Evolutionary conservation across 1,140 invertebrate genomes (phyloP), one percentile per base, ranked within the genome.

Genomic region (Aphidius ervi): DNA sequence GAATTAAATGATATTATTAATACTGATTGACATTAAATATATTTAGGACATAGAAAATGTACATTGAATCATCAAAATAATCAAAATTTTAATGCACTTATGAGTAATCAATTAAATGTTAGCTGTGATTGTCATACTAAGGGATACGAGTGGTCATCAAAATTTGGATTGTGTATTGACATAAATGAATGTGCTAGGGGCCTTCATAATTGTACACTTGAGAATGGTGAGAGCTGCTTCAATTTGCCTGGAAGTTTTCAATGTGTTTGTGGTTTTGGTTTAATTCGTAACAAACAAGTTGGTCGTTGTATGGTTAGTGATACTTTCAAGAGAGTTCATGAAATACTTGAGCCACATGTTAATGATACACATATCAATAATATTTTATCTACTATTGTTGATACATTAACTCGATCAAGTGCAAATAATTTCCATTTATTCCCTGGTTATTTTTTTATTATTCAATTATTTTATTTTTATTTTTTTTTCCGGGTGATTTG

Each of bases 91-190:
- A 63, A 74, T 9, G 73, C 80, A 23, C 73, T 86, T 5, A 72
- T 81, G 0, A 60, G 66, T 31, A 85, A 86, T 65, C 69, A 70
- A 68, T 77, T 85, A 81, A 87, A 87, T 69, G 74, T 86, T 46
- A 81, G 75, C 39, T 87, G 86, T 67, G 54, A 74, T 42, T 87
- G 86, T 65, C 67, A 65, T 39, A 58, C 71, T 6, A 8, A 49
- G 4, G 85, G 85, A 1, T 83, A 81, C 70, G 70, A 74, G 58
- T 87, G 84, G 84, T 82, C 77, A 53, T 83, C 83, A 4, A 68
- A 76, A 56, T 85, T 81, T 65, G 83, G 84, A 9, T 73, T 84
- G 41, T 87, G 85, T 69, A 69, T 86, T 8, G 86, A 88, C 71
- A 69, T 83, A n/a, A 81, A 88, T 67, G 86, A 88, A 71, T 88